A percentile compares a stretch with the other conserved stretches of the same genome.
Conservation (phyloP, 35 echinoderm and acorn worm genomes). For the Apostichopus japonicus region DNA sequence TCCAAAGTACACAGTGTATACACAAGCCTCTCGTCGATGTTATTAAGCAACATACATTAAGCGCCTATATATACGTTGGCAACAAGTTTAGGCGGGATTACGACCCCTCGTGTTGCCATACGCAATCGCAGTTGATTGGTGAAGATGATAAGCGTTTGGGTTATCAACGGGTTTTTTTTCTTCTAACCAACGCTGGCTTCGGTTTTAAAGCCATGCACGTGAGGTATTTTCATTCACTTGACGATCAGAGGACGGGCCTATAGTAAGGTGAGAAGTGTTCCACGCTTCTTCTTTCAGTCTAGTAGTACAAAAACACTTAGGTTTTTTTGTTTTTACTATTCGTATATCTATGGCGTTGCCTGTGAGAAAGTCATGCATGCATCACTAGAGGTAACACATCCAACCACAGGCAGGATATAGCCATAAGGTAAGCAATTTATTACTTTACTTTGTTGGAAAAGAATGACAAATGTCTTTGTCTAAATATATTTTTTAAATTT, state of each 20-base stretch:
- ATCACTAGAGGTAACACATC: too few species aligned
- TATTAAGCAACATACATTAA: not conserved
- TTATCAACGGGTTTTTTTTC: not conserved
- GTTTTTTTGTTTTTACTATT: too few species aligned
- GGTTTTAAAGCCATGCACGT: not conserved
- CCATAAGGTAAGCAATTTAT: too few species aligned
- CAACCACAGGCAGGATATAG: too few species aligned
- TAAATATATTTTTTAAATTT: too few species aligned
- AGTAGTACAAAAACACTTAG: too few species aligned
- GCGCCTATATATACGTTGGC: not conserved
- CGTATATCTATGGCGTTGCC: too few species aligned
- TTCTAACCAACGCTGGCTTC: not conserved
- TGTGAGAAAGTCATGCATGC: too few species aligned
- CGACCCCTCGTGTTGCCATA: not conserved
- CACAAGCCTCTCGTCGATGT: not conserved
- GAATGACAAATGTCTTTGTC: too few species aligned
- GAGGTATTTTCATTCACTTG: not conserved
- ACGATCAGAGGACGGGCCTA: not conserved
- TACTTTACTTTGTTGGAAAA: too few species aligned
- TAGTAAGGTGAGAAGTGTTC: too few species aligned
- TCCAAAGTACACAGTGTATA: slow-evolving; percentile 8
- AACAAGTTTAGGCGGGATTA: slow-evolving; percentile 18
- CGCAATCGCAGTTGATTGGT: not conserved
- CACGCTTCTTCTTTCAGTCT: too few species aligned
- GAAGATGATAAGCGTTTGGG: slow-evolving; percentile 1